These are phyloP conservation scores for Otus sunia DNA, from an alignment of 2,113 vertebrate genomes.

Conservation along the genomic window DNA sequence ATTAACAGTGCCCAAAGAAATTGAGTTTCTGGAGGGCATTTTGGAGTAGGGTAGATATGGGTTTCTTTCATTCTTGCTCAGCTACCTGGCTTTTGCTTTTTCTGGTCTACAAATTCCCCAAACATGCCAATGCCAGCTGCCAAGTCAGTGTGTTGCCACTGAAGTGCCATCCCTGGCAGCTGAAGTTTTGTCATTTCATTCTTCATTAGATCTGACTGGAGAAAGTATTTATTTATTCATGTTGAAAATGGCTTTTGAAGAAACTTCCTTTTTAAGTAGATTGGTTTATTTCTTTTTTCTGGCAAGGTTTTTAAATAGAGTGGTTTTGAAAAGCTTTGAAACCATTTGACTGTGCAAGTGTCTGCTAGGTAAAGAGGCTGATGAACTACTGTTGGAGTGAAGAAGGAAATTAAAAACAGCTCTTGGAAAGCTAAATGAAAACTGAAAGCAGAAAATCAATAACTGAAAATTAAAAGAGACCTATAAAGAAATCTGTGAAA, in stretches of 20 bases:
- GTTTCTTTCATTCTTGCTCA: not conserved
- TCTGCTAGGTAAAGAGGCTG: conserved; percentile 18
- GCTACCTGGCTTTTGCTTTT: not conserved
- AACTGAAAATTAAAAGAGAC: not conserved
- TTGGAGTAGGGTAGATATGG: not conserved
- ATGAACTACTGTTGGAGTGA: not conserved
- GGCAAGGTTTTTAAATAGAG: conserved; percentile 4
- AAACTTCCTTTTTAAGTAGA: not conserved
- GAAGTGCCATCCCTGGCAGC: not conserved
- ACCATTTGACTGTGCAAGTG: conserved; percentile 30
- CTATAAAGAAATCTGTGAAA: not conserved
- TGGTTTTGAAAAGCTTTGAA: conserved; percentile 45
- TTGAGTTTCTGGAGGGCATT: not conserved
- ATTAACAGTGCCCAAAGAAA: not conserved
- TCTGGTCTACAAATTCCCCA: not conserved
- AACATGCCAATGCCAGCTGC: not conserved
- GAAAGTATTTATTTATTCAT: not conserved
- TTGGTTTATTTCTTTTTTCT: not conserved
- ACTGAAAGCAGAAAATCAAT: not conserved
- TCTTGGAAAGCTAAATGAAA: conserved; percentile 5
- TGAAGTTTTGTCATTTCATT: conserved; percentile 7
- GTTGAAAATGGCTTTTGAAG: conserved; percentile 14
- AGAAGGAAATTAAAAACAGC: not conserved
- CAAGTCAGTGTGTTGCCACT: not conserved
- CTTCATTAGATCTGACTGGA: not conserved